Conservation (phyloP, 1,140 invertebrate genomes). For the Saccostrea cuccullata region DNA sequence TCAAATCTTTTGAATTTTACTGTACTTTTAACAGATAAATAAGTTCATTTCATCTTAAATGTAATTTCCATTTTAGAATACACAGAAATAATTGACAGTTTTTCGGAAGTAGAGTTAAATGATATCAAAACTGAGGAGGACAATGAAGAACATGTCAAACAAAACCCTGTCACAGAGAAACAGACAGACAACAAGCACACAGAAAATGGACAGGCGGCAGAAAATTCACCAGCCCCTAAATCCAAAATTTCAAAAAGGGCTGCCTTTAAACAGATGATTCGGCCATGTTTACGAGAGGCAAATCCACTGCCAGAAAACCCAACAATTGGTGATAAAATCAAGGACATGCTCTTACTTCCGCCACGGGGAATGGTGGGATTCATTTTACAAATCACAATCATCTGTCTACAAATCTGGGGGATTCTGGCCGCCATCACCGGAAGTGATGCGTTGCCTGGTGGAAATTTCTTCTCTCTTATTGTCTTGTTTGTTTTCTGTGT, state of each 20-base stretch:
- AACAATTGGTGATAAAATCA: slow-evolving; percentile 52
- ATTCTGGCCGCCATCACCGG: slow-evolving; percentile 87
- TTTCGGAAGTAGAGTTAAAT: not conserved
- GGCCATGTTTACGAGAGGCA: slow-evolving; percentile 58
- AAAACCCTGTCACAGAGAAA: not conserved
- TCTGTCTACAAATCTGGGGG: slow-evolving; percentile 85
- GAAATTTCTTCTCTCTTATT: slow-evolving; percentile 87
- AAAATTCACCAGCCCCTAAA: not conserved
- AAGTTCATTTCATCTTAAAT: not conserved
- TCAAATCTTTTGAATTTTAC: too few relatives aligned
- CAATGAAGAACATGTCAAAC: not conserved
- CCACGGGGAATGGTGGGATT: slow-evolving; percentile 70
- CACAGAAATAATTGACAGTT: slow-evolving; percentile 1
- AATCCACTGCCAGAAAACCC: slow-evolving; percentile 69
- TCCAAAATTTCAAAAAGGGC: not conserved
- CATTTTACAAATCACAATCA: slow-evolving; percentile 59
- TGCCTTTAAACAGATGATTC: not conserved
- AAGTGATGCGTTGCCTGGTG: slow-evolving; percentile 86
- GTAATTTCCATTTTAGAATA: not conserved
- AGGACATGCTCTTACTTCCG: slow-evolving; percentile 68
- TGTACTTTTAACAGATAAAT: too few relatives aligned
- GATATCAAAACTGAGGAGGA: not conserved
- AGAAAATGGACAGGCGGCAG: not conserved
- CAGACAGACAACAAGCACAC: not conserved
- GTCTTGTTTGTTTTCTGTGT: slow-evolving; percentile 84